Evolutionary conservation across 23 tunicate species (phyloP), one percentile per base, ranked within the genome.

Genomic region (Halocynthia aurantium): DNA sequence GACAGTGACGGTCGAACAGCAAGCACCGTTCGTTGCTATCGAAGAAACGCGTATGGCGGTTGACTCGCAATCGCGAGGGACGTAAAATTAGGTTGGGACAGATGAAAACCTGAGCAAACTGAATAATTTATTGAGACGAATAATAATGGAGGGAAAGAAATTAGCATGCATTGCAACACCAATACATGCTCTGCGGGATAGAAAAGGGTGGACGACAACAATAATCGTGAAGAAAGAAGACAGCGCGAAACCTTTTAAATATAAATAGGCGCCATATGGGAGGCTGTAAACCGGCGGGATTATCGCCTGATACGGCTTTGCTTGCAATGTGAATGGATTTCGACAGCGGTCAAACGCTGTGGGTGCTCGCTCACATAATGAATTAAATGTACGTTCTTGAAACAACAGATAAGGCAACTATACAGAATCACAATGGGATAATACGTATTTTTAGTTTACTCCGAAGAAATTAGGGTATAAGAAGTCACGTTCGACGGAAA

Each of bases 221-320:
- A 10, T 40, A 65, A 65, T 10, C 22, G 10, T 11, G 17, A 53
- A 52, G 20, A 51, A 10, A 13, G 64, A 19, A 11, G 64, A 67
- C 11, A 67, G 72, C 72, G 72, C 22, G 72, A 67, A 31, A 31
- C 44, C 44, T 31, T 31, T 31, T 31, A 31, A 67, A 67, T 67
- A 67, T 67, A 53, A 54, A 74, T 74, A 54, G 22, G 78, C 22
- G 64, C 55, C 78, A 74, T 74, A 74, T 74, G 78, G 78, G 64
- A 49, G n/a, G 62, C 78, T 21, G 22, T 67, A 49, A 67, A 49
- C 72, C 22, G 72, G 72, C 18, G 2, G 72, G 72, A 67, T 67
- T 67, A 67, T 12, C 72, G 72, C 72, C 15, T 40, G 18, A 49
- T 49, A 49, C 72, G 18, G 72, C 21, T 67, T 67, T 67, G 22